Evolutionary conservation across 2,113 vertebrate species (phyloP).

Genomic region (Cheilinus undulatus): DNA sequence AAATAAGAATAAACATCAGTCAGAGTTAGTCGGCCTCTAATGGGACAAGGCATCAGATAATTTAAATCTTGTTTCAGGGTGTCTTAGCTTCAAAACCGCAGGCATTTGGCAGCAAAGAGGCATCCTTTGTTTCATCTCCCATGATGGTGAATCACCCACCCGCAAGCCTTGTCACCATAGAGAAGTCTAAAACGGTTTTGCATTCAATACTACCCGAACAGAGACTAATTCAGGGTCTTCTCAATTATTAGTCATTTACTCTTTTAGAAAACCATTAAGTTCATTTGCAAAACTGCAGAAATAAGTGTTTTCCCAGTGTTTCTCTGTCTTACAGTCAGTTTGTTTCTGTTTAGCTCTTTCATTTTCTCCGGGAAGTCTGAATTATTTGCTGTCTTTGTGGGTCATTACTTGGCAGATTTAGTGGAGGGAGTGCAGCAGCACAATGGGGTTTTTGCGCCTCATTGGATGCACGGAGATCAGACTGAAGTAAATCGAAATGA

Average conservation of each 20-base stretch:
- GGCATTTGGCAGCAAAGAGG: conserved; percentile 52
- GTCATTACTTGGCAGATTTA: conserved; percentile 41
- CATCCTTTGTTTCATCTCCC: conserved; percentile 71
- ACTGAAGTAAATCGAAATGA: conserved; percentile 47
- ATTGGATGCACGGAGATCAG: conserved; percentile 27
- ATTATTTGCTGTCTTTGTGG: conserved; percentile 7
- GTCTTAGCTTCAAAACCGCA: conserved; percentile 50
- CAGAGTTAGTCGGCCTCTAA: conserved; percentile 30
- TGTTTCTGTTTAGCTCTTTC: background rate
- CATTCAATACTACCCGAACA: conserved; percentile 19
- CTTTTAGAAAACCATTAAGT: background rate
- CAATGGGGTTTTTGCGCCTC: conserved; percentile 4
- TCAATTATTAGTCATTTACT: conserved; percentile 19
- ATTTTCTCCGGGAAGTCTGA: background rate
- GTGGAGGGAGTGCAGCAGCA: conserved; percentile 8
- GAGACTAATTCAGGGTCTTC: conserved; percentile 8
- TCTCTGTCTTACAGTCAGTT: background rate
- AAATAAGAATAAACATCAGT: conserved; percentile 45
- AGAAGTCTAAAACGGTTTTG: conserved; percentile 49
- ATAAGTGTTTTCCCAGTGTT: background rate
- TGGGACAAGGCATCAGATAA: conserved; percentile 31
- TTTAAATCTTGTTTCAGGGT: conserved; percentile 45
- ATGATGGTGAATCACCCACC: conserved; percentile 72
- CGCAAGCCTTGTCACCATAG: conserved; percentile 59
- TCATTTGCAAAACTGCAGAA: background rate